Evolutionary conservation across 2,113 vertebrate species (phyloP).

Genomic region (Myotis brandtii): DNA sequence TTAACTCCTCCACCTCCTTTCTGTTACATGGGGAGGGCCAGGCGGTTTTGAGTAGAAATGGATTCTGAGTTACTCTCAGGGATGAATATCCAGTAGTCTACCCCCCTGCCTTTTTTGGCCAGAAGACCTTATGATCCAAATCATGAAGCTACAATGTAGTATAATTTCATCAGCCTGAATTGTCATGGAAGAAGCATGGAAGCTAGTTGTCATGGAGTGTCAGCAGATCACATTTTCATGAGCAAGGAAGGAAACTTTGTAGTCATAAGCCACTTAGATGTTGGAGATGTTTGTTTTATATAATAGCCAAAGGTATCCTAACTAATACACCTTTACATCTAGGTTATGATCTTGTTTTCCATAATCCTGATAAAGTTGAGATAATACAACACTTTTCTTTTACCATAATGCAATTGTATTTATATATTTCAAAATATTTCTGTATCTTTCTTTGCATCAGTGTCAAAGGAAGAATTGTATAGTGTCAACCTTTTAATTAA

Average conservation of each 20-base stretch:
- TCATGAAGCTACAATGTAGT: background rate
- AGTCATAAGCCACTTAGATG: background rate
- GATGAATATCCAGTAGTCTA: background rate
- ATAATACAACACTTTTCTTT: background rate
- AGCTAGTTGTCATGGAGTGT: background rate
- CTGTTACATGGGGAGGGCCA: too few species aligned
- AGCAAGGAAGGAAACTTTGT: background rate
- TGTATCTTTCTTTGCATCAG: background rate
- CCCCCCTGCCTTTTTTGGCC: background rate
- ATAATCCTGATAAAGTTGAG: background rate
- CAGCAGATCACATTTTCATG: background rate
- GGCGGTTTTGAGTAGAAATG: background rate
- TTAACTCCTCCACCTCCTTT: background rate
- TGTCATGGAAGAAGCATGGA: background rate
- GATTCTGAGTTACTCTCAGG: background rate
- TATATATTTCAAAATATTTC: background rate
- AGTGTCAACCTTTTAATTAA: background rate
- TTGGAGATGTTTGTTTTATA: background rate
- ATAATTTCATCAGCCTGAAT: background rate
- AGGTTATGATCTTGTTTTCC: background rate
- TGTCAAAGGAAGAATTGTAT: background rate
- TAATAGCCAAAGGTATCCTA: background rate
- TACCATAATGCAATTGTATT: background rate
- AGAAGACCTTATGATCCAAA: background rate
- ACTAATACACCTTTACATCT: background rate